Percentiles rank a stretch among this genome's conserved stretches.
Conservation (phyloP, 1,140 invertebrate genomes). For the Hestina assimilis region DNA sequence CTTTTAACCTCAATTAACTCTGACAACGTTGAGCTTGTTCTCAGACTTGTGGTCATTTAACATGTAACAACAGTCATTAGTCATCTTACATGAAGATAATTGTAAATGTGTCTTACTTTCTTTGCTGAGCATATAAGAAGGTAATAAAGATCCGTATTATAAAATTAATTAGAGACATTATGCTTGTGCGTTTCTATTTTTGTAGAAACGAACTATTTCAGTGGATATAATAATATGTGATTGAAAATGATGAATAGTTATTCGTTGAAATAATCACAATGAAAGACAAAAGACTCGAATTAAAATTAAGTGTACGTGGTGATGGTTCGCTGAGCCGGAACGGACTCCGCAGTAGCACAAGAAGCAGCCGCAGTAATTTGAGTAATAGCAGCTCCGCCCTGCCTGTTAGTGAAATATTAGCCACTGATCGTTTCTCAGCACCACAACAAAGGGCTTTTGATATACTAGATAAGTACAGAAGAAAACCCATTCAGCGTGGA, state of each 20-base stretch:
- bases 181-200: conserved; percentile 6
- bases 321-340: conserved; percentile 65
- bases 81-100: conserved; percentile 52
- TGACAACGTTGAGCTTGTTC: conserved; percentile 51
- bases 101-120: conserved; percentile 43
- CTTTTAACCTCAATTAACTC: conserved; percentile 66
- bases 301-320: conserved; percentile 66
- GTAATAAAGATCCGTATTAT: conserved; percentile 12
- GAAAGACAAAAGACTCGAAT: conserved; percentile 72
- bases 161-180: conserved; percentile 13
- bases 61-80: conserved; percentile 53
- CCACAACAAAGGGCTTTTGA: conserved; percentile 63
- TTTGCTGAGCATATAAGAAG: conserved; percentile 12
- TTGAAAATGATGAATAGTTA: conserved; percentile 4
- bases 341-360: conserved; percentile 56
- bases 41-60: conserved; percentile 57
- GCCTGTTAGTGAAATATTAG: conserved; percentile 66
- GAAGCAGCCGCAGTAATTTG: conserved; percentile 61
- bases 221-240: background rate
- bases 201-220: background rate
- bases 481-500: conserved; percentile 51
- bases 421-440: conserved; percentile 55
- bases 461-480: conserved; percentile 59
- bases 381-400: conserved; percentile 51
- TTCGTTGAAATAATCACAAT: conserved; percentile 36